Conservation (phyloP, 35 echinoderm and acorn worm species). For the Apostichopus parvimensis region DNA sequence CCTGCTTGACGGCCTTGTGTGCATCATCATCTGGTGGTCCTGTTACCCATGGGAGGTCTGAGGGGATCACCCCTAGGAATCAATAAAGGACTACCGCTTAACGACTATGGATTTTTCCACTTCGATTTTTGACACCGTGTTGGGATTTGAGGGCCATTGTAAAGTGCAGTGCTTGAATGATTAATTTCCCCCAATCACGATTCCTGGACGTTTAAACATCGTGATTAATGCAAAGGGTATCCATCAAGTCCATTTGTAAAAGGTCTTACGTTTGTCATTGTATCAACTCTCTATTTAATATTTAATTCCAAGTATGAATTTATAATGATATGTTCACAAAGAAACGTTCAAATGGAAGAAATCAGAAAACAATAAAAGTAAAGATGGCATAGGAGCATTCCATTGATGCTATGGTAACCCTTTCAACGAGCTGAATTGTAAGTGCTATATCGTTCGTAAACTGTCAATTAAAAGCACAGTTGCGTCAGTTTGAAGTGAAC, state of each 20-base stretch:
- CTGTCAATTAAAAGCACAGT: too few species aligned
- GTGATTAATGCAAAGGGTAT: not conserved
- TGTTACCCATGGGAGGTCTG: conserved; percentile 15
- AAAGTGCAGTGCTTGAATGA: conserved; percentile 10
- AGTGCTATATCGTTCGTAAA: too few species aligned
- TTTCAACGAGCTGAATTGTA: too few species aligned
- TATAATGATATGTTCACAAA: too few species aligned
- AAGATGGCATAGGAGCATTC: too few species aligned
- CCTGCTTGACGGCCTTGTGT: not conserved
- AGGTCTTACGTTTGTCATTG: not conserved
- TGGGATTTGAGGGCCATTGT: conserved; percentile 5
- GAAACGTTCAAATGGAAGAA: too few species aligned
- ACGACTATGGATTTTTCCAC: conserved; percentile 29
- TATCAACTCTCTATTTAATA: too few species aligned
- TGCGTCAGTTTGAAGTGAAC: too few species aligned
- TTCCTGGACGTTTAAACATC: not conserved
- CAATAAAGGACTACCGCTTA: not conserved
- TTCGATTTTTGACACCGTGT: conserved; percentile 28
- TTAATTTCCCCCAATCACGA: conserved; percentile 13
- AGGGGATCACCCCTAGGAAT: not conserved
- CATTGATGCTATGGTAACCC: too few species aligned
- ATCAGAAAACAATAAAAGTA: too few species aligned
- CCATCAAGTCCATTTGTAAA: not conserved
- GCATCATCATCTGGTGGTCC: not conserved
- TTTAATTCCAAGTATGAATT: too few species aligned